These are phyloP conservation scores for Ptychochromis oligacanthus DNA, from an alignment of 2,113 vertebrate genomes.

Conservation along the genomic window DNA sequence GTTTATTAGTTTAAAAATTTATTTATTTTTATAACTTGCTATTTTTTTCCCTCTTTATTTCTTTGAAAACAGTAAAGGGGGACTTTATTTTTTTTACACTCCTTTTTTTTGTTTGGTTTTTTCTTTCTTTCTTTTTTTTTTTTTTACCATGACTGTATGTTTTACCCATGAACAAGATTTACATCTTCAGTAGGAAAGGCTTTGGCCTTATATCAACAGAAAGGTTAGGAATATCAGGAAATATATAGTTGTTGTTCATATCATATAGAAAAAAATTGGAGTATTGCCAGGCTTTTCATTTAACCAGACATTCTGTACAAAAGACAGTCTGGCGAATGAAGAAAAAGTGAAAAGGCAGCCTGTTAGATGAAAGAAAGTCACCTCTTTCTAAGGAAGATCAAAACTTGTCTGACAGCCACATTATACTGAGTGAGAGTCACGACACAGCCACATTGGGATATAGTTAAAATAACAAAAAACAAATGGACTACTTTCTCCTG, in stretches of 20 bases:
- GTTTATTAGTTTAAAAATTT: too few species aligned
- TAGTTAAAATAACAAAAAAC: not conserved
- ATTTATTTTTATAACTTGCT: too few species aligned
- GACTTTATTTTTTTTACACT: too few species aligned
- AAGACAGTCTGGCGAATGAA: not conserved
- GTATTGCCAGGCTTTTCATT: not conserved
- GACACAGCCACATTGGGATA: not conserved
- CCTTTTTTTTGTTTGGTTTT: too few species aligned
- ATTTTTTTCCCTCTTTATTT: too few species aligned
- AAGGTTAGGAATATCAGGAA: too few species aligned
- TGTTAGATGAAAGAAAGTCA: not conserved
- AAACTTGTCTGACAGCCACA: not conserved
- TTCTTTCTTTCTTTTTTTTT: not conserved
- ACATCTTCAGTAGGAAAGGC: not conserved
- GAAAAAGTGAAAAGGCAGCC: not conserved
- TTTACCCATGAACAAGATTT: not conserved
- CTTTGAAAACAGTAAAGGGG: too few species aligned
- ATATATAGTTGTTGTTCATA: not conserved
- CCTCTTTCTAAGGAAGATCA: not conserved
- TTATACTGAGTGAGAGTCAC: not conserved
- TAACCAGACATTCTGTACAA: not conserved
- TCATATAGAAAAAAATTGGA: fast-evolving
- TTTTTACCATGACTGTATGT: not conserved
- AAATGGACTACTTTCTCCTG: not conserved
- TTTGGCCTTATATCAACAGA: not conserved